Evolutionary conservation across 2,888 invertebrate species (phyloP).

Genomic region (Tanaodytes sp.): DNA sequence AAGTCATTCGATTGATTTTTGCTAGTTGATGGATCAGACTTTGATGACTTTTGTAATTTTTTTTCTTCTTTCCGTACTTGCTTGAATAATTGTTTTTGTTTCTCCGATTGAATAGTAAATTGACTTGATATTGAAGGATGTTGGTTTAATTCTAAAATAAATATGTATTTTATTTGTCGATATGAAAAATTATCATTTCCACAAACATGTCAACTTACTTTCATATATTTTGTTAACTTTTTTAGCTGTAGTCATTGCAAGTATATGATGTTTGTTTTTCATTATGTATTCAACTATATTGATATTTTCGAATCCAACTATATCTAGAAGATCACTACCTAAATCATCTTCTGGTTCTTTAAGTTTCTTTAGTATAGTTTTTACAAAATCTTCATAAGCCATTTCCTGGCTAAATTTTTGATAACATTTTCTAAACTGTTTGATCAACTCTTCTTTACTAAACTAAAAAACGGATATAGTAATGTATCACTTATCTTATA

Average conservation of each 20-base stretch:
- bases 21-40: slow-evolving; percentile 71
- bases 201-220: slow-evolving; percentile 84
- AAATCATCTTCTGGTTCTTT: slow-evolving; percentile 76
- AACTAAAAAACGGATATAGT: slow-evolving; percentile 76
- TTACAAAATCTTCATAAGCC: slow-evolving; percentile 77
- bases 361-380: slow-evolving; percentile 77
- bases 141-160: slow-evolving; percentile 68
- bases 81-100: slow-evolving; percentile 85
- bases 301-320: slow-evolving; percentile 85
- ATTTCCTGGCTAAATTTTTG: slow-evolving; percentile 72
- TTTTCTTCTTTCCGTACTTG: slow-evolving; percentile 89
- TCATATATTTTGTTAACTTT: slow-evolving; percentile 65
- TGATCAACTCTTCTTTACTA: slow-evolving; percentile 76
- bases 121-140: slow-evolving; percentile 83
- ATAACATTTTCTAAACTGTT: slow-evolving; percentile 75
- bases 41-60: slow-evolving; percentile 76
- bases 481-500: no score
- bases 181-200: slow-evolving; percentile 8
- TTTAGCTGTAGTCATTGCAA: slow-evolving; percentile 50
- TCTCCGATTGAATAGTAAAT: slow-evolving; percentile 87
- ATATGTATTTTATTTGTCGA: neutral
- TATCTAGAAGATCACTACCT: slow-evolving; percentile 89
- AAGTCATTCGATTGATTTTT: slow-evolving; percentile 50
- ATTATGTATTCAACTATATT: slow-evolving; percentile 67
- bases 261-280: slow-evolving; percentile 61